Conservation (phyloP, 2,888 invertebrate species). For the Macaria liturata region DNA sequence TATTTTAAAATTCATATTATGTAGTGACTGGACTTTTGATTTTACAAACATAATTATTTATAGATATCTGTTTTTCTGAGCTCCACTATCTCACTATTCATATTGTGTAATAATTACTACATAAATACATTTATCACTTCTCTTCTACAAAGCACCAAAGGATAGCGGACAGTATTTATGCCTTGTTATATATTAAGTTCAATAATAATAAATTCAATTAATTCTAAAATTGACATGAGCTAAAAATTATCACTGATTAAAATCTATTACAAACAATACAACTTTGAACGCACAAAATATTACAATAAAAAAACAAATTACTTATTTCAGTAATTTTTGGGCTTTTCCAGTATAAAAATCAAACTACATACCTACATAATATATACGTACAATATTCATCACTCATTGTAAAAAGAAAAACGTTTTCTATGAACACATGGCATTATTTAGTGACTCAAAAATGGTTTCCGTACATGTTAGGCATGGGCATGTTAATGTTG, state of each 20-base stretch:
- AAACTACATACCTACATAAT: background rate
- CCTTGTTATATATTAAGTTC: too few species aligned
- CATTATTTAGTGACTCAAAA: constrained; percentile 47
- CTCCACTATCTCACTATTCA: constrained; percentile 4
- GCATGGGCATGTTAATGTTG: constrained; percentile 91
- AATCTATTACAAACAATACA: too few species aligned
- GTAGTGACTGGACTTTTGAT: too few species aligned
- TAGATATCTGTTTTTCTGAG: background rate
- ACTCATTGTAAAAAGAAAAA: constrained; percentile 5
- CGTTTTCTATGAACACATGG: constrained; percentile 31
- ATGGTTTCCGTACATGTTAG: constrained; percentile 80
- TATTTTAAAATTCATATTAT: too few species aligned
- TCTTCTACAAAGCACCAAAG: constrained; percentile 66
- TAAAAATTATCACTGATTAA: background rate
- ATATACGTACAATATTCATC: constrained; percentile 5
- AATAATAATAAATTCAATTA: constrained; percentile 10
- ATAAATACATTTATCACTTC: constrained; percentile 24
- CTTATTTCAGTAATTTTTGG: too few species aligned
- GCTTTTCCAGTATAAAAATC: too few species aligned
- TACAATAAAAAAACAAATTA: too few species aligned
- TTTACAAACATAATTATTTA: too few species aligned
- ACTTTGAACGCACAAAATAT: too few species aligned
- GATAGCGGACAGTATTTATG: constrained; percentile 51
- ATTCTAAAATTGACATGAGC: constrained; percentile 25
- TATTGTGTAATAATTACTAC: background rate